Conservation (phyloP, 2,797 vertebrate genomes). For the Cirrhinus mrigala region DNA sequence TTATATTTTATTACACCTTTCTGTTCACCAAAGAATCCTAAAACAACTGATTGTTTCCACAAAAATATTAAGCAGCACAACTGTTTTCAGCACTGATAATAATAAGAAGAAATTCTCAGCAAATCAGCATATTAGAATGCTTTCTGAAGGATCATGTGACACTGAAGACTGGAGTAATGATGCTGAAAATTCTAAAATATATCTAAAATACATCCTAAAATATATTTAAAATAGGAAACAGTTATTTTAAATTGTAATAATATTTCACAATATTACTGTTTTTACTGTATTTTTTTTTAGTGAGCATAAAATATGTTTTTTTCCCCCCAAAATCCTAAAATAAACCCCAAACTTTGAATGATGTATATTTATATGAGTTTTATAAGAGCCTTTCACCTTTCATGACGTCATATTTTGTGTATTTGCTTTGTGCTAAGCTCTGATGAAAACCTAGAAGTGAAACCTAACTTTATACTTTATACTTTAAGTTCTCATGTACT, state of each 20-base stretch:
- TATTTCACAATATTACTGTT: neutral
- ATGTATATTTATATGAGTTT: neutral
- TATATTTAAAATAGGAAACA: neutral
- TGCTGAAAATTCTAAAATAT: neutral
- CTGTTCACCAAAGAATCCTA: neutral
- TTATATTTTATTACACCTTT: neutral
- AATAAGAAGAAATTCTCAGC: neutral
- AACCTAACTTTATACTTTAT: neutral
- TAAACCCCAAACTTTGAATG: neutral
- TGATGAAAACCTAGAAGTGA: neutral
- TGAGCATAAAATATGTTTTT: too few species aligned
- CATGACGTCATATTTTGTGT: neutral
- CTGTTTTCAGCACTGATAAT: neutral
- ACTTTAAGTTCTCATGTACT: neutral
- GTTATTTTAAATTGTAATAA: neutral
- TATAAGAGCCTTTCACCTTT: neutral
- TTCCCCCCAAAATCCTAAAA: neutral
- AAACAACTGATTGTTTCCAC: neutral
- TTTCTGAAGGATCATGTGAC: neutral
- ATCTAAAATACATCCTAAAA: too few species aligned
- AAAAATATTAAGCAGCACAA: neutral
- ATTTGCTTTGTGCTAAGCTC: neutral
- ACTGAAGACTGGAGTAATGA: neutral
- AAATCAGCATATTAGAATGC: too few species aligned
- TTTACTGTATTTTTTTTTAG: neutral